These are phyloP conservation scores for Megalops cyprinoides DNA, from an alignment of 2,797 vertebrate species.

Conservation along the genomic window DNA sequence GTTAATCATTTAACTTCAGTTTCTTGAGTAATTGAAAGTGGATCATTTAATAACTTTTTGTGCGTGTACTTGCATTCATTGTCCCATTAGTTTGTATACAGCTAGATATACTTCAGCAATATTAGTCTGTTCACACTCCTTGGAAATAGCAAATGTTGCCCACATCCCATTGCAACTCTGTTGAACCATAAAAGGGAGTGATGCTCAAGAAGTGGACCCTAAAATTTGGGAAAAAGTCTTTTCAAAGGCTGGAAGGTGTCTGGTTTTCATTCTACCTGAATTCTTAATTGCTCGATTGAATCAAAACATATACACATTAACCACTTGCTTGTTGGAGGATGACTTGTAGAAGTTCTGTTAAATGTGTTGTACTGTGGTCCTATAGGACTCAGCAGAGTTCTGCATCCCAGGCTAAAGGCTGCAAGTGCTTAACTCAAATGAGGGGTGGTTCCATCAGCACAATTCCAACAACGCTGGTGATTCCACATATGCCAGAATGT, in stretches of 20 bases:
- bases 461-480: background rate
- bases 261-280: background rate
- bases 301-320: background rate
- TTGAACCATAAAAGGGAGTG: slow-evolving; percentile 12
- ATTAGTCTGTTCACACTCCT: background rate
- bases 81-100: background rate
- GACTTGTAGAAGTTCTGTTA: slow-evolving; percentile 1
- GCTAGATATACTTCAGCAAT: background rate
- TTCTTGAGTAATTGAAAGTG: slow-evolving; percentile 47
- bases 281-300: slow-evolving; percentile 21
- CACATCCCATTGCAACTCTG: background rate
- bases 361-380: slow-evolving; percentile 18
- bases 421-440: background rate
- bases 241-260: background rate
- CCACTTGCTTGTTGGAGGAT: slow-evolving; percentile 20
- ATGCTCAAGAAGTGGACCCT: slow-evolving; percentile 6
- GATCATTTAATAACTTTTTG: slow-evolving; percentile 39
- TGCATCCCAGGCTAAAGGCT: slow-evolving; percentile 6
- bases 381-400: background rate
- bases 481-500: background rate
- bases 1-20: slow-evolving; percentile 65
- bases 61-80: slow-evolving; percentile 18
- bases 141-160: background rate
- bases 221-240: background rate
- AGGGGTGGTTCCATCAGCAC: background rate